Conservation (phyloP, 2,113 vertebrate genomes). For the Axis porcinus region DNA sequence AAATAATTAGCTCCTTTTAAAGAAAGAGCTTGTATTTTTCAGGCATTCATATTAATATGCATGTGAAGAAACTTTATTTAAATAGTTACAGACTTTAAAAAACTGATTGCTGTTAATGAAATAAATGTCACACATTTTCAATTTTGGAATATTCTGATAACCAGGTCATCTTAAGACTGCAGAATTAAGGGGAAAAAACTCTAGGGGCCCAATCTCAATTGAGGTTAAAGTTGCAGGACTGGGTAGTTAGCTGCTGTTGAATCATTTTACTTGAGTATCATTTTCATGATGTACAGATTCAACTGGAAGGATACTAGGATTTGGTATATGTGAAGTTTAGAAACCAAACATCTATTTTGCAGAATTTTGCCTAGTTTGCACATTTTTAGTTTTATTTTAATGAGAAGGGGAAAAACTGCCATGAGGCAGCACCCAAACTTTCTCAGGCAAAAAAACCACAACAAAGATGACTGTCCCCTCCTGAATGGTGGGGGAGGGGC, state of each 20-base stretch:
- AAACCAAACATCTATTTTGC: neutral
- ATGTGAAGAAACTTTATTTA: neutral
- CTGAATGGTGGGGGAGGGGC: neutral
- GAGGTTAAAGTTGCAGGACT: neutral
- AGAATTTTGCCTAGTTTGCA: neutral
- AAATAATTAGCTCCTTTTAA: conserved; percentile 29
- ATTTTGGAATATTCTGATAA: neutral
- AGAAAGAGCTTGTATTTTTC: neutral
- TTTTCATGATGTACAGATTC: neutral
- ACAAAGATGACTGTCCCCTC: neutral
- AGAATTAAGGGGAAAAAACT: neutral
- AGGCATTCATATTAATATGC: neutral
- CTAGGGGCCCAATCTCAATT: neutral
- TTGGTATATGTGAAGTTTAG: neutral
- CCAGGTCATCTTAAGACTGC: neutral
- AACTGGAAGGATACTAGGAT: neutral
- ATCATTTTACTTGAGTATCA: neutral
- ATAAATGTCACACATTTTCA: neutral
- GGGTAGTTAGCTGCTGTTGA: neutral
- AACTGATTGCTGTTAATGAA: neutral
- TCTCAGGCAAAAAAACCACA: neutral
- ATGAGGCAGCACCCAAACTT: neutral
- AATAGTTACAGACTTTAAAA: neutral
- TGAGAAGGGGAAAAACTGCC: neutral
- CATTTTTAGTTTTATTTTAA: neutral